Conservation (phyloP, 2,888 invertebrate species). For the Zygaena filipendulae region DNA sequence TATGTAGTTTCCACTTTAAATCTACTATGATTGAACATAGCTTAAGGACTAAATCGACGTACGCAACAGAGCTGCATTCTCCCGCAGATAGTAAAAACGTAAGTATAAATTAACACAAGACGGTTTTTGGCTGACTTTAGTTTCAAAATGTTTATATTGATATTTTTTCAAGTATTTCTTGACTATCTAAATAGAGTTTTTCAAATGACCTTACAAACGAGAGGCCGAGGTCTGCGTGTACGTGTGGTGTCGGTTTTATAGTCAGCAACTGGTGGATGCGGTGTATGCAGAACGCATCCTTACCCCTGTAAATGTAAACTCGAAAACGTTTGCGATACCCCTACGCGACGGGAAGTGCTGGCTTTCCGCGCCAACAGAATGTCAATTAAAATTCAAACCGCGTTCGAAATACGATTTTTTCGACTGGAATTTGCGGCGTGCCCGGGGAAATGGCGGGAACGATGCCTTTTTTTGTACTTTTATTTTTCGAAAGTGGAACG, state of each 20-base stretch:
- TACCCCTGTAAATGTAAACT: conserved; percentile 39
- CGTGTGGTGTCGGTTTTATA: conserved; percentile 41
- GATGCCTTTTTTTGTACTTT: conserved; percentile 64
- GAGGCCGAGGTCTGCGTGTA: conserved; percentile 23
- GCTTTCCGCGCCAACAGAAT: conserved; percentile 41
- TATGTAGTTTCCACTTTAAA: too few species aligned
- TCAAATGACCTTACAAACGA: too few species aligned
- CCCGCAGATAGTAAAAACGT: too few species aligned
- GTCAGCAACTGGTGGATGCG: conserved; percentile 37
- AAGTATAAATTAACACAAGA: too few species aligned
- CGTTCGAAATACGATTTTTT: conserved; percentile 70
- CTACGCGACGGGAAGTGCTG: conserved; percentile 28
- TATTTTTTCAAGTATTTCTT: too few species aligned
- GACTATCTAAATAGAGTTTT: too few species aligned
- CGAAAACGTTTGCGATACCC: conserved; percentile 45
- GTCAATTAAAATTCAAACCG: conserved; percentile 70
- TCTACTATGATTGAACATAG: too few species aligned
- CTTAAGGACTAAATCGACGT: too few species aligned
- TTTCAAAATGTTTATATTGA: too few species aligned
- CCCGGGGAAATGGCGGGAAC: conserved; percentile 61
- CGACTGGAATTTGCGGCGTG: conserved; percentile 64
- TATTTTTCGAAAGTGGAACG: conserved; percentile 60
- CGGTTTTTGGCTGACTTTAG: too few species aligned
- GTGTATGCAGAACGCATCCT: conserved; percentile 25
- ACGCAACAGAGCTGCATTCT: too few species aligned